Conservation (phyloP, 1,140 invertebrate genomes). For the Sinella curviseta region DNA sequence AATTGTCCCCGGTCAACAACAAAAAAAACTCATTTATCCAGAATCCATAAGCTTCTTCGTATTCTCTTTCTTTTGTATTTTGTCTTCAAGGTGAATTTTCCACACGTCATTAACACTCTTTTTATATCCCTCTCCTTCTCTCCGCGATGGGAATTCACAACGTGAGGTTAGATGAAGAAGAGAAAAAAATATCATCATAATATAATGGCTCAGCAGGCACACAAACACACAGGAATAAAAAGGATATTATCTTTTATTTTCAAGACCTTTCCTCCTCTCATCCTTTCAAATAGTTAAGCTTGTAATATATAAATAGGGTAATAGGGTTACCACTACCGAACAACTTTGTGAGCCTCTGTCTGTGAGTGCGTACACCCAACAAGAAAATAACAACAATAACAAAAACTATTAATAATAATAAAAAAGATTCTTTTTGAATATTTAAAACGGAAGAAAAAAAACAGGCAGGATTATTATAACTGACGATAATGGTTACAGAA, state of each 20-base stretch:
- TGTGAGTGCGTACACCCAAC: background rate
- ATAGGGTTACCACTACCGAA: background rate
- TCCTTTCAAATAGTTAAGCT: background rate
- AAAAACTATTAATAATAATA: background rate
- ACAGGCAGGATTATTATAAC: too few species aligned
- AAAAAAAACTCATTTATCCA: background rate
- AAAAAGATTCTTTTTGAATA: too few species aligned
- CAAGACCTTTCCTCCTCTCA: background rate
- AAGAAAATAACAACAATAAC: background rate
- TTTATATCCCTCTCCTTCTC: background rate
- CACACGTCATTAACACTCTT: slow-evolving; percentile 21
- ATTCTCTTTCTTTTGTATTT: background rate
- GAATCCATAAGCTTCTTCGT: too few species aligned
- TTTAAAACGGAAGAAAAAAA: too few species aligned
- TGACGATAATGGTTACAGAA: too few species aligned
- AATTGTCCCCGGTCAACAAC: background rate
- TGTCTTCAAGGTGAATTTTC: background rate
- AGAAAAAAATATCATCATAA: background rate
- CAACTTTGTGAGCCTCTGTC: background rate
- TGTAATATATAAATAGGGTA: background rate
- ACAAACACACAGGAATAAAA: background rate
- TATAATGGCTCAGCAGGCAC: slow-evolving; percentile 1
- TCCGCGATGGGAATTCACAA: background rate
- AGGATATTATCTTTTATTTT: background rate
- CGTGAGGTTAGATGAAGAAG: too few species aligned